phyloP scores from a whole-genome alignment of 2,797 vertebrate genomes.

The Amblyraja radiata region DNA sequence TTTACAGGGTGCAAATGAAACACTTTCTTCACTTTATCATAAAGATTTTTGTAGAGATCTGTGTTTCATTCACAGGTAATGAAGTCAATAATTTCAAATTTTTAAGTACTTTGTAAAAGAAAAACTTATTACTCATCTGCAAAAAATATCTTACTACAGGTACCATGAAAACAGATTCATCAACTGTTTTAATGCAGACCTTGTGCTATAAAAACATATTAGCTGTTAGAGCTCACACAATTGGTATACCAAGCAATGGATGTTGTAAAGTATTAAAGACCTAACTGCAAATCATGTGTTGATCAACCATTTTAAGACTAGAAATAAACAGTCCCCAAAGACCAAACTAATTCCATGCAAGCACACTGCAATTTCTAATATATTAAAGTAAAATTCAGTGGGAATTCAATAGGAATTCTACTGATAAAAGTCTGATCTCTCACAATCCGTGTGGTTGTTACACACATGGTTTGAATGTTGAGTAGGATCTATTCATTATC shows the following conservation, averaged over 20 bases:
- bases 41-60: neutral
- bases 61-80: neutral
- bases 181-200: neutral
- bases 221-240: neutral
- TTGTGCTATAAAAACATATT: neutral
- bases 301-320: neutral
- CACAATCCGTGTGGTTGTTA: neutral
- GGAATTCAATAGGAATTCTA: neutral
- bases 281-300: neutral
- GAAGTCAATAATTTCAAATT: neutral
- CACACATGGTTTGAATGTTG: neutral
- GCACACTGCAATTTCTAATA: neutral
- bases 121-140: neutral
- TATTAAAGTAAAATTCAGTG: neutral
- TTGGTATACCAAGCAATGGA: neutral
- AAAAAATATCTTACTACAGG: neutral
- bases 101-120: neutral
- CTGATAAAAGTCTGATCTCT: neutral
- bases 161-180: neutral
- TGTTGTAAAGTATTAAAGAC: neutral
- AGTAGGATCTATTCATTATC: neutral
- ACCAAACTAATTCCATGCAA: neutral
- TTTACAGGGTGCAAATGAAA: neutral
- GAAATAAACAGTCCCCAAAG: neutral
- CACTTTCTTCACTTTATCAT: neutral